A percentile compares a stretch with the other conserved stretches of the same genome.
phyloP scores from a whole-genome alignment of 2,888 invertebrate species.

The Miltochrista miniata region DNA sequence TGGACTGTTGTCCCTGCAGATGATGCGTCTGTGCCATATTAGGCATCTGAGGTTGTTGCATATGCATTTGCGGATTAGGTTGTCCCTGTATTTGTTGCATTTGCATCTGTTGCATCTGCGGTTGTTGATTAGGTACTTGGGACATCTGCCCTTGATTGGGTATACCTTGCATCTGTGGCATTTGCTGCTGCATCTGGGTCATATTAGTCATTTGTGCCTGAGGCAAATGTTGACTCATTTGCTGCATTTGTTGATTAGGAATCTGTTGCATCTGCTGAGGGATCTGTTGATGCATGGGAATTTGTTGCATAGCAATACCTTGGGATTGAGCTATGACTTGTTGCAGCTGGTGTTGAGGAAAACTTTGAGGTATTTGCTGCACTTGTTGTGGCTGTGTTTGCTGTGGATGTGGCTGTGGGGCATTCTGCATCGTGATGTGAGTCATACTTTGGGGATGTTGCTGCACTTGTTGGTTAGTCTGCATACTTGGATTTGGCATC shows the following conservation, averaged over 20 bases:
- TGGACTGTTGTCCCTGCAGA: conserved; percentile 72
- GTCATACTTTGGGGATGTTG: conserved; percentile 82
- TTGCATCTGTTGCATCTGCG: conserved; percentile 81
- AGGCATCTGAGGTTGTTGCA: conserved; percentile 79
- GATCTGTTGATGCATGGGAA: conserved; percentile 80
- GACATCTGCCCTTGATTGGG: conserved; percentile 74
- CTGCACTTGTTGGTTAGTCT: conserved; percentile 70
- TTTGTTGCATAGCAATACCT: conserved; percentile 78
- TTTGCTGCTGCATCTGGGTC: conserved; percentile 79
- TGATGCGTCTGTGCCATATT: conserved; percentile 77
- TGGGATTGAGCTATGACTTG: conserved; percentile 79
- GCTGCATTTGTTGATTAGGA: conserved; percentile 81
- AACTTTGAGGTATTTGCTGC: conserved; percentile 81
- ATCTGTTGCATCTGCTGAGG: conserved; percentile 82
- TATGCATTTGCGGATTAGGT: conserved; percentile 76
- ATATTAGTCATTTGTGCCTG: conserved; percentile 76
- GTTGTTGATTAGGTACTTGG: conserved; percentile 75
- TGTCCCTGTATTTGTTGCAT: conserved; percentile 79
- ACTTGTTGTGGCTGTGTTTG: conserved; percentile 75
- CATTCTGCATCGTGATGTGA: conserved; percentile 77
- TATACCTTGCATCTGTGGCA: conserved; percentile 78
- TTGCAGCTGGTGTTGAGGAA: conserved; percentile 80
- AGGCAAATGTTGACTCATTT: conserved; percentile 76
- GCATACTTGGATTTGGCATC: conserved; percentile 74
- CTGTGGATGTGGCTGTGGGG: conserved; percentile 65